A percentile compares a stretch with the other conserved stretches of the same genome.
Conservation (phyloP, 2,888 invertebrate genomes). For the Heliconius sara region DNA sequence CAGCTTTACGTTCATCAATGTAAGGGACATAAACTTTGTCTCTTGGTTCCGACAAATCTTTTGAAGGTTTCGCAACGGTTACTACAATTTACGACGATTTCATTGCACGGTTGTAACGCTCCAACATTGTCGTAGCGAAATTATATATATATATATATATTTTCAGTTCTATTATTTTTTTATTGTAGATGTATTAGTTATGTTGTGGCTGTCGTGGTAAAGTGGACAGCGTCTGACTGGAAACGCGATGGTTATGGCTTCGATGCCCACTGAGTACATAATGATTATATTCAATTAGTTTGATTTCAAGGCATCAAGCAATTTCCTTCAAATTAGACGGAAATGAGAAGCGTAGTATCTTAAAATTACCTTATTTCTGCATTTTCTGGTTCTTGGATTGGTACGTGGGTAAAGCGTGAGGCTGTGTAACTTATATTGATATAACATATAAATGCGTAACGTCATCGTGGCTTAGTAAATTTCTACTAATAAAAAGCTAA, state of each 20-base stretch:
- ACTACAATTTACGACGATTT: constrained; percentile 67
- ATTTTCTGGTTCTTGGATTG: too few relatives aligned
- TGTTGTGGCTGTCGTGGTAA: background rate
- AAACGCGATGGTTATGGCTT: background rate
- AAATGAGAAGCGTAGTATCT: too few relatives aligned
- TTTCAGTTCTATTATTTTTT: constrained; percentile 11
- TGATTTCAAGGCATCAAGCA: background rate
- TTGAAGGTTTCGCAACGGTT: constrained; percentile 56
- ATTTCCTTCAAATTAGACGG: too few relatives aligned
- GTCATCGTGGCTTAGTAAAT: too few relatives aligned
- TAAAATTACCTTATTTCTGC: too few relatives aligned
- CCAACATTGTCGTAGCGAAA: constrained; percentile 58
- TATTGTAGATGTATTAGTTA: background rate
- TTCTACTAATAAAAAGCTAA: too few relatives aligned
- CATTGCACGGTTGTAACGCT: constrained; percentile 58
- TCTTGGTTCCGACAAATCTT: constrained; percentile 67
- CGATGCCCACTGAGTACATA: background rate
- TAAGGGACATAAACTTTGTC: constrained; percentile 72
- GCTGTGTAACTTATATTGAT: too few relatives aligned
- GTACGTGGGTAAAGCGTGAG: too few relatives aligned
- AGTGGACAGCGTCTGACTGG: background rate
- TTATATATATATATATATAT: background rate
- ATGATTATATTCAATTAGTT: too few relatives aligned
- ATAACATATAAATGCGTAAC: too few relatives aligned
- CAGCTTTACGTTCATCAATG: constrained; percentile 69